A percentile compares a stretch with the other conserved stretches of the same genome.
Evolutionary conservation across 2,888 invertebrate species (phyloP).

Genomic region (Amaurobius ferox): DNA sequence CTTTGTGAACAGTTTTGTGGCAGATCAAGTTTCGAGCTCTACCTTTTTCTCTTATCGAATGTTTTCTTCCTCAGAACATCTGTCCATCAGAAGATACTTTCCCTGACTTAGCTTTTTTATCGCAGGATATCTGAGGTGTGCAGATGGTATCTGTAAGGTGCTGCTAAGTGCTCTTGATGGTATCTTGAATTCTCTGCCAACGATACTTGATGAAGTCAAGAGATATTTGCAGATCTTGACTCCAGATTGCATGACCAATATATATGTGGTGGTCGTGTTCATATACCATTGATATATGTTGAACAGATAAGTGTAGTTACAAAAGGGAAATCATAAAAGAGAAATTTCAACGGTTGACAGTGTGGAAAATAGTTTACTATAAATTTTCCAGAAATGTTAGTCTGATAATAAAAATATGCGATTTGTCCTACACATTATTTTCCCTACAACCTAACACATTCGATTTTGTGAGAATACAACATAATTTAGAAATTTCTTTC

Average conservation of each 20-base stretch:
- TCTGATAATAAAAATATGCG: too few species aligned
- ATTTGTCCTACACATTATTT: too few species aligned
- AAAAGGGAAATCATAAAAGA: too few species aligned
- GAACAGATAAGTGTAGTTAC: background rate
- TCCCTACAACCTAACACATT: too few species aligned
- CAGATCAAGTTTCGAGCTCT: slow-evolving; percentile 39
- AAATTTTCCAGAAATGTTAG: too few species aligned
- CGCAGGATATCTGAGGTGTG: background rate
- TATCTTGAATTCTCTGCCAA: background rate
- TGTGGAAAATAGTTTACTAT: too few species aligned
- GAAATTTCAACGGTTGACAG: too few species aligned
- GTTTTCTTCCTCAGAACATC: slow-evolving; percentile 50
- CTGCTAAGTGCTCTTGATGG: background rate
- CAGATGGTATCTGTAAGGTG: slow-evolving; percentile 1
- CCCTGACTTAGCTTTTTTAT: background rate
- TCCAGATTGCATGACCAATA: background rate
- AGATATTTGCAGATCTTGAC: slow-evolving; percentile 22
- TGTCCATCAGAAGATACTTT: slow-evolving; percentile 29
- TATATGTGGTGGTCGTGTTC: background rate
- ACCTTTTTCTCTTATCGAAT: slow-evolving; percentile 17
- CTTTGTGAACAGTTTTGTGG: slow-evolving; percentile 55
- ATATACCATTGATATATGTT: too few species aligned
- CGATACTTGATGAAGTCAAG: slow-evolving; percentile 57
- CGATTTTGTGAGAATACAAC: too few species aligned
- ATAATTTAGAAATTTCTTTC: too few species aligned